phyloP scores from a whole-genome alignment of 1,140 invertebrate genomes.

The Drosophila erecta region DNA sequence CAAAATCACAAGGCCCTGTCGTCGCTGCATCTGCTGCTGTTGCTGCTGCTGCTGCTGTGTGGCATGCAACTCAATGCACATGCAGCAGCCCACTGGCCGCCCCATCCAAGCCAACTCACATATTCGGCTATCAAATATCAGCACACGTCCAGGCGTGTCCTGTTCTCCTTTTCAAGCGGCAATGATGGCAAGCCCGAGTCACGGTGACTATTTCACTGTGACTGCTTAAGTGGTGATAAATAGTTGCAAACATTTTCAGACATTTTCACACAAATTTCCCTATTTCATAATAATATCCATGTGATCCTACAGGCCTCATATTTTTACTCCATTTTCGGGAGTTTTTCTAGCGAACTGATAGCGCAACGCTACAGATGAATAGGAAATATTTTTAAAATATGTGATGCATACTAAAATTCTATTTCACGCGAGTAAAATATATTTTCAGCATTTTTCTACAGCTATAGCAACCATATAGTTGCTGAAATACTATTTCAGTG shows the following conservation, averaged over 20 bases:
- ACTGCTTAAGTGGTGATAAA: not conserved
- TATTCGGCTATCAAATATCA: conserved; percentile 77
- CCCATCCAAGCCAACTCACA: conserved; percentile 14
- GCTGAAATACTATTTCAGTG: too few relatives aligned
- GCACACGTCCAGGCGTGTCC: conserved; percentile 26
- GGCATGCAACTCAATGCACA: conserved; percentile 59
- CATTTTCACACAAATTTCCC: too few relatives aligned
- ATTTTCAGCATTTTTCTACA: too few relatives aligned
- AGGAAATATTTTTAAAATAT: too few relatives aligned
- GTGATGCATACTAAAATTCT: too few relatives aligned
- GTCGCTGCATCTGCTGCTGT: conserved; percentile 29
- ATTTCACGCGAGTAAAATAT: too few relatives aligned
- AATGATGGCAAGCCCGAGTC: conserved; percentile 10
- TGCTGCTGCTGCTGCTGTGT: conserved; percentile 25
- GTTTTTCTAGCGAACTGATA: too few relatives aligned
- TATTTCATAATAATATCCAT: too few relatives aligned
- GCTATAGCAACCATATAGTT: too few relatives aligned
- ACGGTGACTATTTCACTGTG: conserved; percentile 20
- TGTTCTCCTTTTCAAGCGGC: not conserved
- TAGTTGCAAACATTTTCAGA: not conserved
- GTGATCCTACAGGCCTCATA: too few relatives aligned
- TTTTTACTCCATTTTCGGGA: too few relatives aligned
- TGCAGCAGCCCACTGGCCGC: not conserved
- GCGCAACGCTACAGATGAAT: too few relatives aligned
- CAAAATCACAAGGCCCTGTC: conserved; percentile 68